Evolutionary conservation across 1,140 invertebrate genomes (phyloP).

Genomic region (Sminthurides bifidus): DNA sequence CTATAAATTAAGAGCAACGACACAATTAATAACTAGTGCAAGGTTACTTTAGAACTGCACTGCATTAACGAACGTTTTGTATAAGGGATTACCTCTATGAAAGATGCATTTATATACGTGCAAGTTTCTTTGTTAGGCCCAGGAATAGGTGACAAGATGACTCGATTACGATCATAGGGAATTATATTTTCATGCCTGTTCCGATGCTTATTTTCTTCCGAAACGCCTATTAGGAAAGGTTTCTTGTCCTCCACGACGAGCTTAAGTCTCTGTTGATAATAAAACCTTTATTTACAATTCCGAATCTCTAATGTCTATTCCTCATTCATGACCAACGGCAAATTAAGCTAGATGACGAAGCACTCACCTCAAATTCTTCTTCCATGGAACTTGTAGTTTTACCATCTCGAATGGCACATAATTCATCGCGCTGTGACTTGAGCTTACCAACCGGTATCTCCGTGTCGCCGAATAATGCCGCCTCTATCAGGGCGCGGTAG

Average conservation of each 20-base stretch:
- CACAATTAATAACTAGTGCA: too few species aligned
- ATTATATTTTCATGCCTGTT: constrained; percentile 77
- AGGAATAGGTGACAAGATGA: constrained; percentile 68
- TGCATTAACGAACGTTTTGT: too few species aligned
- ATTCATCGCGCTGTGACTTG: constrained; percentile 53
- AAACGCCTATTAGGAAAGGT: constrained; percentile 62
- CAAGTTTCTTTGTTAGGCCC: constrained; percentile 61
- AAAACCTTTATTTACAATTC: constrained; percentile 11
- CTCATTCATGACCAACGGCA: constrained; percentile 8
- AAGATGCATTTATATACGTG: constrained; percentile 94
- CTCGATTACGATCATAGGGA: constrained; percentile 82
- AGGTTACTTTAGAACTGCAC: too few species aligned
- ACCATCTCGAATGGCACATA: constrained; percentile 54
- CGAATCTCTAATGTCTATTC: constrained; percentile 1
- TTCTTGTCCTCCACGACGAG: constrained; percentile 69
- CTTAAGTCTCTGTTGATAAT: constrained; percentile 57
- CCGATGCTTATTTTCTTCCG: constrained; percentile 72
- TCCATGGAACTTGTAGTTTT: constrained; percentile 56
- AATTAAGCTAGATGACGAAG: background rate
- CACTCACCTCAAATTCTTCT: constrained; percentile 66
- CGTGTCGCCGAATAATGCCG: constrained; percentile 84
- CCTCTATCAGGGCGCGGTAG: constrained; percentile 86
- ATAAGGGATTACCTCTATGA: constrained; percentile 77
- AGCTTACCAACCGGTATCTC: constrained; percentile 63
- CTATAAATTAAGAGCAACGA: constrained; percentile 33